phyloP scores from a whole-genome alignment of 35 echinoderm and acorn worm species.

The Patiria miniata region DNA sequence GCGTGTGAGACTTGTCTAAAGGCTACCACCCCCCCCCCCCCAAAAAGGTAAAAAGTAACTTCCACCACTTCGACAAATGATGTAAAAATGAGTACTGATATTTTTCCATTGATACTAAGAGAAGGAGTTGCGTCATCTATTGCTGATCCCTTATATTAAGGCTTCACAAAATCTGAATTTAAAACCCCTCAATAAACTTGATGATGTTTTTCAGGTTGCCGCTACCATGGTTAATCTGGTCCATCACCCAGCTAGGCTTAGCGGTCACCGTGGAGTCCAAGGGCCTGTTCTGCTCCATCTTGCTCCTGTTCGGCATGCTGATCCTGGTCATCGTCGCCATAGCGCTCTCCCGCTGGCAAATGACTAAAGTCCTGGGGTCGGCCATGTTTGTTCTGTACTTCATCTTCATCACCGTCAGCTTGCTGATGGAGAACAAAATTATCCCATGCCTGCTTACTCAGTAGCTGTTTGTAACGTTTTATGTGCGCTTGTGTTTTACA shows the following conservation, averaged over 20 bases:
- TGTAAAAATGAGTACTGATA: too few species aligned
- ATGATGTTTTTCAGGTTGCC: conserved; percentile 68
- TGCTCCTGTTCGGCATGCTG: conserved; percentile 93
- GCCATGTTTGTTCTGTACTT: conserved; percentile 85
- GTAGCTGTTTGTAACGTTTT: too few species aligned
- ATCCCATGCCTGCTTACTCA: conserved; percentile 49
- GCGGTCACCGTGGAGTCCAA: conserved; percentile 58
- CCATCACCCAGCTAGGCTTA: conserved; percentile 15
- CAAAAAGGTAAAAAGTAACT: too few species aligned
- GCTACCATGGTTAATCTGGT: conserved; percentile 86
- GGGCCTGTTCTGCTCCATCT: conserved; percentile 90
- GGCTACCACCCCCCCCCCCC: too few species aligned
- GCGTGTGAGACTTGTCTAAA: too few species aligned
- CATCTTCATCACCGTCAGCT: conserved; percentile 73
- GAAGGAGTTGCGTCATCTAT: too few species aligned
- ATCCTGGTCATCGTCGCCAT: conserved; percentile 82
- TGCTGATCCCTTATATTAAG: too few species aligned
- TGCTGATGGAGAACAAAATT: conserved; percentile 52
- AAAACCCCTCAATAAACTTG: too few species aligned
- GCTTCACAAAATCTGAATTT: too few species aligned
- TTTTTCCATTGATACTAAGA: too few species aligned
- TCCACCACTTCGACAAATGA: too few species aligned
- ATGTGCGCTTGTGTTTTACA: too few species aligned
- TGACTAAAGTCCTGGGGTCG: conserved; percentile 77
- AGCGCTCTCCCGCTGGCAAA: conserved; percentile 72